phyloP scores from a whole-genome alignment of 2,797 vertebrate genomes.

The Poliocrania exsul region DNA sequence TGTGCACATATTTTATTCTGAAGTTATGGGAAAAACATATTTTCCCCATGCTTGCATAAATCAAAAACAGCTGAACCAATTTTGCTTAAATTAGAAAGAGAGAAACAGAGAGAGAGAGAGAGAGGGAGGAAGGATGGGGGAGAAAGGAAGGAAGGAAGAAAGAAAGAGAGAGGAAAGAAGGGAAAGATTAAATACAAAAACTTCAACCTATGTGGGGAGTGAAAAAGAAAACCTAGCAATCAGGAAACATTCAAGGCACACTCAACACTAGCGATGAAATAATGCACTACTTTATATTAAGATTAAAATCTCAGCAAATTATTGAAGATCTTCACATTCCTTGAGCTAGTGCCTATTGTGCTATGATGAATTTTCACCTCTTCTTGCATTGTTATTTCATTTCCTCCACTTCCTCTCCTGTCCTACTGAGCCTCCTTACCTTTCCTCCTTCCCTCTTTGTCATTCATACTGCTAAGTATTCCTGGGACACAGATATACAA shows the following conservation, averaged over 20 bases:
- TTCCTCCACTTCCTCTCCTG: background rate
- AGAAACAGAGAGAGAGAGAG: background rate
- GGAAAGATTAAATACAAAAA: background rate
- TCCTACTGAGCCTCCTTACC: background rate
- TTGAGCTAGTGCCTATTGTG: background rate
- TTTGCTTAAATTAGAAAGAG: constrained; percentile 28
- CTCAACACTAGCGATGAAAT: background rate
- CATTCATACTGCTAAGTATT: background rate
- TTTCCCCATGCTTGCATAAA: constrained; percentile 69
- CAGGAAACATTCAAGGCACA: background rate
- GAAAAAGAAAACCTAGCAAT: background rate
- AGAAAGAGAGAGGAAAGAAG: background rate
- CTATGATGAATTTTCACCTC: background rate
- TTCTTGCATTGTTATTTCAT: background rate
- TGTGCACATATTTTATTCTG: constrained; percentile 66
- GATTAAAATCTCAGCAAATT: background rate
- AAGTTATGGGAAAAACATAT: constrained; percentile 64
- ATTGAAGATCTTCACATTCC: background rate
- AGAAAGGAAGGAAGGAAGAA: background rate
- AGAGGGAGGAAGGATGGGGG: background rate
- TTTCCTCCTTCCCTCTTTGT: background rate
- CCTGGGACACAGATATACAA: background rate
- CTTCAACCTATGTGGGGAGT: accelerated
- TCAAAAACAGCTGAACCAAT: constrained; percentile 63
- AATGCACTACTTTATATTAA: background rate